Evolutionary conservation across 2,113 vertebrate genomes (phyloP), one percentile per base, ranked within the genome.

Genomic region (Puffinus mauretanicus): DNA sequence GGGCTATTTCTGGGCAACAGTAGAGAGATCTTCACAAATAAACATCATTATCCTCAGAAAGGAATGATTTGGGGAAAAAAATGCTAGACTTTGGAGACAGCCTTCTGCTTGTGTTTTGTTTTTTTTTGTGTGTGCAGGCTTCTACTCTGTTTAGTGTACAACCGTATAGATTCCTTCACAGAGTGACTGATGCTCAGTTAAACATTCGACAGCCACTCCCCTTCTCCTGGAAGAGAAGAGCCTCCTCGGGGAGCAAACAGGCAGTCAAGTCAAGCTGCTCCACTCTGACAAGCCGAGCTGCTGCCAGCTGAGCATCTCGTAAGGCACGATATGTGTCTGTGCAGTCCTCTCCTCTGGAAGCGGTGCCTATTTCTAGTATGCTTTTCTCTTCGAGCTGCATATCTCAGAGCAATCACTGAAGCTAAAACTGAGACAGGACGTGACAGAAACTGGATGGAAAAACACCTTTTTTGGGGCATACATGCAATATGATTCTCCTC

Each of bases 1-100:
- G 79, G 85, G 46, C 36, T 80, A 42, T 90, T 95, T 96, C 66
- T 95, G 82, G 78, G 46, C 60, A 94, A 83, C 21, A 58, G 51
- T 25, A 70, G n/a, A 93, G 26, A 83, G 24, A 46, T 75, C n/a
- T 54, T 81, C 71, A 70, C 52, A 93, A 96, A 78, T 75, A 96
- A 94, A 55, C 32, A 71, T 26, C 11, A 47, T 70, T 78, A 71
- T 64, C 81, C 61, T 52, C 44, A 64, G 52, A 86, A 86, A 89
- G 32, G 26, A 94, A 71, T 60, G 5, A 82, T 40, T 24, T 29
- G 4, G 21, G 25, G 6, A 8, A 47, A 84, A 82, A 27, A 79
- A 32, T 44, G 14, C 32, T 78, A 22, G 1, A 0, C 12, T 5
- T 22, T 47, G 47, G 30, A 95, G 42, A 58, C 40, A 73, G 64